Base-by-base conservation (phyloP, 1,140 invertebrate genomes). In the Leptinotarsa lineolata region DNA sequence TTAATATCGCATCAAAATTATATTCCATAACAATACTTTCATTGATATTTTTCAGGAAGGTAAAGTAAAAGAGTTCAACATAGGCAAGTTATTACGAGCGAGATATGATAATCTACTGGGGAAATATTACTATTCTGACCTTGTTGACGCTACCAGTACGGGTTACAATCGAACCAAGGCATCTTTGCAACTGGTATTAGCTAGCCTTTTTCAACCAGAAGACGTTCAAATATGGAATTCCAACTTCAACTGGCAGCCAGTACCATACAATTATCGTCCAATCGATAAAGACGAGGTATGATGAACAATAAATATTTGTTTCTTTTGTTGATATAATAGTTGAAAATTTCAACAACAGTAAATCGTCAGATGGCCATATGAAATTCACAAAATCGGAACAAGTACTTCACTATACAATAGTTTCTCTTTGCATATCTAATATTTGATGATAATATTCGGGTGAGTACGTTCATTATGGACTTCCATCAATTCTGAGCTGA, bases 191-290 rank as follows among this genome's bases (percentile, higher is more conserved):
- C 82, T 88, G 2, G 87, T 88, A 3, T 76, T 90, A 24, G 85
- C 88, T 0, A 87, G 85, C 3, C 75, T 90, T 13, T 90, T 87
- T 78, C 87, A 87, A 48, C 89, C 89, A 24, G 66, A 64, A 24
- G 21, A 63, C 44, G 63, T 63, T 18, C 39, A 75, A 79, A 84
- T 86, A 46, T 91, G 90, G 85, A 89, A 90, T 79, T 75, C 81
- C 18, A 48, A 46, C 20, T 82, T 93, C 46, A 81, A 85, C 72
- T 94, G 93, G 93, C 92, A 93, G 78, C 93, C 93, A 13, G 89
- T 93, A 75, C 89, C 90, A 16, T 86, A 93, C 39, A 89, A 89
- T 77, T 91, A 91, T 67, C 82, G 88, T 78, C 84, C 86, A 24
- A 79, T 86, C 63, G 81, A 86, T 15, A 83, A 89, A 74, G 91